Base-by-base conservation (phyloP, 2,888 invertebrate species). In the Trachelus stipa region DNA sequence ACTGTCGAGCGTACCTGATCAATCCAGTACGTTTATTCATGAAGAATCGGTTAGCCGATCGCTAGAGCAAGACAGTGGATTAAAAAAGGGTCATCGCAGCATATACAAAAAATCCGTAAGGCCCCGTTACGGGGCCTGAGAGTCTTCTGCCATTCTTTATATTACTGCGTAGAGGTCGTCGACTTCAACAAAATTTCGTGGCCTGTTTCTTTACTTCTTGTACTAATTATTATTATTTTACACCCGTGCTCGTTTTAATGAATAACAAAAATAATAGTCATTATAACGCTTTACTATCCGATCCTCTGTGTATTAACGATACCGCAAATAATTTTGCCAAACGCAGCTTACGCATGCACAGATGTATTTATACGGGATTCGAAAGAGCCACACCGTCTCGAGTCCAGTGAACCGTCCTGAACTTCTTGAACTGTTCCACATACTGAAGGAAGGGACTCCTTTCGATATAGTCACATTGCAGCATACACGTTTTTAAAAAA, bases 91-190 rank as follows among this genome's bases (percentile, higher is more conserved):
- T 56, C 56, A 56, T 56, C 23, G 56, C 2, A 9, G 9, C 23
- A 56, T 56, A 56, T 23, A 56, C 56, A 56, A 56, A 56, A 56
- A 56, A 56, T 56, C 56, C 56, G 56, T 56, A 23, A 56, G 56
- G 56, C 56, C 56, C 56, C 56, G 56, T 56, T 56, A 56, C 56
- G 56, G 23, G 23, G 56, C 56, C 23, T 56, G 56, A 56, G 23
- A 56, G 23, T 56, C 9, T 56, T 56, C 56, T 56, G 56, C 56
- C 23, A 56, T 56, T 56, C 56, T 56, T 56, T 56, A 56, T 56
- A 56, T 56, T 56, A 56, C 56, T 56, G 23, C 56, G 15, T 74
- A 30, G 35, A 34, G 74, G 74, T 74, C 74, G 74, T 34, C 74
- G 74, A 74, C 74, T 74, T 11, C 74, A 0, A 33, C 23, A 34